Percentiles rank a stretch among this genome's conserved stretches.
phyloP scores from a whole-genome alignment of 2,797 vertebrate species.

The Peromyscus attwateri region DNA sequence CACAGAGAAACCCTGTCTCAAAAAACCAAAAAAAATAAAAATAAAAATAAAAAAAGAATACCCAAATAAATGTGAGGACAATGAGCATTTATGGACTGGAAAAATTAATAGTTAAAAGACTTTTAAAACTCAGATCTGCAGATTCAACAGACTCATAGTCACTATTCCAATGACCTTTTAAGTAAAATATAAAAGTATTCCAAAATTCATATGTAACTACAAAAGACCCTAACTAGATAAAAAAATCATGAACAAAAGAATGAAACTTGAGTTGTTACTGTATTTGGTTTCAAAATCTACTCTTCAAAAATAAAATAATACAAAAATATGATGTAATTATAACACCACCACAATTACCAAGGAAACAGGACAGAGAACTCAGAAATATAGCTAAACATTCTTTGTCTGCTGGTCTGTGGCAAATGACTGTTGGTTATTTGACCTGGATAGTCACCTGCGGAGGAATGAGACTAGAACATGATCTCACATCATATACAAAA shows the following conservation, averaged over 20 bases:
- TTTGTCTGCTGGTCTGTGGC: background rate
- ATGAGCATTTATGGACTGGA: background rate
- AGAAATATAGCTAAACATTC: background rate
- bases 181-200: background rate
- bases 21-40: no score
- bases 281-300: conserved; percentile 1
- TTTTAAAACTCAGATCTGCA: background rate
- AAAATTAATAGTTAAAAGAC: background rate
- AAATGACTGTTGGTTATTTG: background rate
- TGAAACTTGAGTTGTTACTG: background rate
- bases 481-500: background rate
- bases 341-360: background rate
- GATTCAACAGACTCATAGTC: background rate
- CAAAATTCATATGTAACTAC: background rate
- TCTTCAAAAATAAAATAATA: background rate
- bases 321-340: background rate
- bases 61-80: background rate
- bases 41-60: no score
- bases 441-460: background rate
- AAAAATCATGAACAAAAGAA: background rate
- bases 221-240: background rate
- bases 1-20: no score
- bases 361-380: background rate
- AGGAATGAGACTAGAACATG: background rate
- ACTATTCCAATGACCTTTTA: background rate